Base-by-base conservation (phyloP, 1,140 invertebrate genomes). In the Diachasmimorpha longicaudata region DNA sequence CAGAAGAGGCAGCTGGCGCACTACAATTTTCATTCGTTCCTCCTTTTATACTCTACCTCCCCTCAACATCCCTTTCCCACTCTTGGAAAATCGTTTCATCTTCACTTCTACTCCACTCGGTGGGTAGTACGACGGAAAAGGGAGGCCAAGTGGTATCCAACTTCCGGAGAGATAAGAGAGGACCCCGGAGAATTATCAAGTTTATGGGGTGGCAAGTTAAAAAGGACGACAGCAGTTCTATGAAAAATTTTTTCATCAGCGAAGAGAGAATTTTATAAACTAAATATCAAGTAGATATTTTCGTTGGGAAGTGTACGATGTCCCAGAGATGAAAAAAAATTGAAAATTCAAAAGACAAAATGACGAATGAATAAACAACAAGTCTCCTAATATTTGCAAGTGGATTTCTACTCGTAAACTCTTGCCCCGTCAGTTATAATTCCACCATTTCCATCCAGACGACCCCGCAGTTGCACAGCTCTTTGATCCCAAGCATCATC, bases 141-240 rank as follows among this genome's bases (percentile, higher is more conserved):
- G 73, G 79, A 77, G 76, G 21, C 58, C 63, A 42, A 69, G 63
- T 67, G 66, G 19, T 48, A 74, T 37, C 39, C 52, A 37, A 76
- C 70, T 70, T 76, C 44, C 69, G 76, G 66, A 68, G 70, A 75
- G 77, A 78, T 77, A 77, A 73, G 58, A 70, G 46, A 42, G 68
- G 23, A 46, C 72, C 76, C 79, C 70, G 78, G 79, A 79, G 80
- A 82, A 80, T 82, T 81, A 82, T 82, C 78, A 78, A 81, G 75
- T 79, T 81, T 78, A 79, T 78, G 66, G 74, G 77, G 77, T 78
- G 77, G 77, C 74, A 77, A 77, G 37, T 16, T 46, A 66, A 78
- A 78, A 77, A 16, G 14, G 48, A 52, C 9, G n/a, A 42, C 39
- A 21, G n/a, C 8, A 19, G 48, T 19, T 8, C n/a, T 9, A 55